These are phyloP conservation scores for Drosophila sp. DNA, from an alignment of 1,140 invertebrate genomes.

Conservation along the genomic window DNA sequence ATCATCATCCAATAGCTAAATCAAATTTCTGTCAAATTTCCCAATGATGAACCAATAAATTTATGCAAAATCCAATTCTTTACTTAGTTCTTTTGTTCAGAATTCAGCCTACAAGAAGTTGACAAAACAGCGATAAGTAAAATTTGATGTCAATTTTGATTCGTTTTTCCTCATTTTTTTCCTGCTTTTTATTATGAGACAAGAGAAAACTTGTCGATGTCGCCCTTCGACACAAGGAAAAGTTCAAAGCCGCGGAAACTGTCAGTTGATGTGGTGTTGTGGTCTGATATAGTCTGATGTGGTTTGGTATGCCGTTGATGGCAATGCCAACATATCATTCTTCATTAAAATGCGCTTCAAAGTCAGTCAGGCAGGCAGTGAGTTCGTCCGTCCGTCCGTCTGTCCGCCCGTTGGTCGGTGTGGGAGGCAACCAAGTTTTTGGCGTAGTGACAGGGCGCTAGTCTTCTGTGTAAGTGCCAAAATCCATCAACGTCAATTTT, in stretches of 20 bases:
- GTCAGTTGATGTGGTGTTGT: constrained; percentile 69
- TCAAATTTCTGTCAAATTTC: constrained; percentile 51
- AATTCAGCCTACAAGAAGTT: constrained; percentile 26
- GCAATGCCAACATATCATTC: constrained; percentile 81
- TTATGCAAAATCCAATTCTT: constrained; percentile 47
- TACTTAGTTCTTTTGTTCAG: not conserved
- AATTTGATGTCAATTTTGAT: constrained; percentile 37
- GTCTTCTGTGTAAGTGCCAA: constrained; percentile 83
- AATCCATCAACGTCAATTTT: constrained; percentile 83
- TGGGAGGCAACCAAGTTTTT: constrained; percentile 40
- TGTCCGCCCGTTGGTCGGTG: not conserved
- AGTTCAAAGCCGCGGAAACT: constrained; percentile 76
- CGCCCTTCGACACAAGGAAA: constrained; percentile 64
- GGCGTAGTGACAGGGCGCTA: constrained; percentile 74
- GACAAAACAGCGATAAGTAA: constrained; percentile 42
- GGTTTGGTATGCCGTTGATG: constrained; percentile 48
- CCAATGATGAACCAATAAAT: constrained; percentile 38
- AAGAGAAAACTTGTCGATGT: constrained; percentile 54
- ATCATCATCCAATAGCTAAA: constrained; percentile 44
- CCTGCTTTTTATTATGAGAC: constrained; percentile 12
- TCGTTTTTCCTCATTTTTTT: constrained; percentile 9
- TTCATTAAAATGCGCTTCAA: constrained; percentile 83
- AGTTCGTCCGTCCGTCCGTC: not conserved
- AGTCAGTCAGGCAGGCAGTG: constrained; percentile 67
- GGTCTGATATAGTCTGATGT: constrained; percentile 37